Base-by-base conservation (phyloP, 1,140 invertebrate genomes). In the Antheraea mylitta region DNA sequence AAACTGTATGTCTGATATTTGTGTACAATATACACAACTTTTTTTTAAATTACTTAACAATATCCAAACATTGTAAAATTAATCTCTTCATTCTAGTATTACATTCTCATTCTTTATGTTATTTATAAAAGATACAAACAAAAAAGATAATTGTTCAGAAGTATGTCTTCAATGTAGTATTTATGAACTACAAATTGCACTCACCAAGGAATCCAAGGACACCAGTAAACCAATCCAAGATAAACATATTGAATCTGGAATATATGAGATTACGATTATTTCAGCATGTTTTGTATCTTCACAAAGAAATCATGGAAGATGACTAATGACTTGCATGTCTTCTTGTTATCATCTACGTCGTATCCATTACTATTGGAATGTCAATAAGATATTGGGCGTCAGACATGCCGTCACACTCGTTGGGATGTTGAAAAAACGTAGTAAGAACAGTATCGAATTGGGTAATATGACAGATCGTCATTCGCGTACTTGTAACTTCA, bases 141-240 rank as follows among this genome's bases (percentile, higher is more conserved):
- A 9, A 63, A 63, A 63, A 63, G 5, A 22, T 63, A 30, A 37
- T 63, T 16, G 36, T 63, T 53, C 13, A 16, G 30, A 63, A 63
- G 45, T 53, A 42, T 42, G 38, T 61, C 19, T 61, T 61, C 10
- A 30, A 22, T 8, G 19, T 11, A 22, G 13, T 22, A 19, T 13
- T 61, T 22, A 11, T 61, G 11, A 61, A 7, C 59, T 19, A 61
- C 7, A 64, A 37, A n/a, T 38, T 59, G 36, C 72, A 95, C 95
- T 96, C 92, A 99, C 98, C 98, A 89, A 99, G 95, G 94, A 97
- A 99, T 92, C 97, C 98, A 82, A 99, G 94, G 86, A 99, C 97
- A 85, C 97, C 98, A 85, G 98, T 97, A 91, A 99, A 97, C 98
- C 98, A 99, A 90, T 99, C 98, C 96, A 97, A 98, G 92, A 99